phyloP scores from a whole-genome alignment of 1,140 invertebrate species.

The Hestina assimilis region DNA sequence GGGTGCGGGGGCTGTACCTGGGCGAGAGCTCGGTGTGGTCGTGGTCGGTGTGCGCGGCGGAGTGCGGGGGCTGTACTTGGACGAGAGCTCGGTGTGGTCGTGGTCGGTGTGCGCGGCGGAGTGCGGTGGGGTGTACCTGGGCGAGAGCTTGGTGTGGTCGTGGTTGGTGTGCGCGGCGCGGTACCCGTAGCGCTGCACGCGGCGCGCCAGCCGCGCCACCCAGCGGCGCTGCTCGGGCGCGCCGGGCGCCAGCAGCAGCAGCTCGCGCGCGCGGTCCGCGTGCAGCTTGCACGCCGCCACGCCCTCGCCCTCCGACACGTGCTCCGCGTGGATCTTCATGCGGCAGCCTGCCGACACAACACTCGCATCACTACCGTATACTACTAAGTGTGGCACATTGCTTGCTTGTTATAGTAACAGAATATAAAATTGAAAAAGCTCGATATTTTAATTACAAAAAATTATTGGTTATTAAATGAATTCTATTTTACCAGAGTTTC shows the following conservation, averaged over 20 bases:
- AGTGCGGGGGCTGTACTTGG: too few species aligned
- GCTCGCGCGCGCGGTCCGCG: conserved; percentile 95
- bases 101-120: too few species aligned
- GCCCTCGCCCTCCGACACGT: conserved; percentile 91
- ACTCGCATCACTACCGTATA: background rate
- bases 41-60: too few species aligned
- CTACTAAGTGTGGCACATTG: too few species aligned
- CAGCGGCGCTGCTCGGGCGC: conserved; percentile 94
- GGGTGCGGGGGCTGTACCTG: conserved; percentile 55
- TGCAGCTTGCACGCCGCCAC: conserved; percentile 95
- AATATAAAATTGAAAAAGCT: too few species aligned
- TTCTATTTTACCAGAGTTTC: too few species aligned
- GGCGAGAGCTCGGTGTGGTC: conserved; percentile 72
- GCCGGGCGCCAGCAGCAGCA: conserved; percentile 90
- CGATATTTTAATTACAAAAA: too few species aligned
- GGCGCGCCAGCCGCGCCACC: conserved; percentile 93
- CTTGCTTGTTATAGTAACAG: too few species aligned
- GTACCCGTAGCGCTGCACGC: conserved; percentile 96
- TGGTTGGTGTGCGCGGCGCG: conserved; percentile 87
- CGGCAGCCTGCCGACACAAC: conserved; percentile 86
- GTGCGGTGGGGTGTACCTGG: conserved; percentile 59
- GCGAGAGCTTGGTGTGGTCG: conserved; percentile 69
- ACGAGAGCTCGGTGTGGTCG: too few species aligned
- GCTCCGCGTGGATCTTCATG: conserved; percentile 97
- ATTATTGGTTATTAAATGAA: too few species aligned